Base-by-base conservation (phyloP, 2,888 invertebrate species). In the Tiliacea aurago region DNA sequence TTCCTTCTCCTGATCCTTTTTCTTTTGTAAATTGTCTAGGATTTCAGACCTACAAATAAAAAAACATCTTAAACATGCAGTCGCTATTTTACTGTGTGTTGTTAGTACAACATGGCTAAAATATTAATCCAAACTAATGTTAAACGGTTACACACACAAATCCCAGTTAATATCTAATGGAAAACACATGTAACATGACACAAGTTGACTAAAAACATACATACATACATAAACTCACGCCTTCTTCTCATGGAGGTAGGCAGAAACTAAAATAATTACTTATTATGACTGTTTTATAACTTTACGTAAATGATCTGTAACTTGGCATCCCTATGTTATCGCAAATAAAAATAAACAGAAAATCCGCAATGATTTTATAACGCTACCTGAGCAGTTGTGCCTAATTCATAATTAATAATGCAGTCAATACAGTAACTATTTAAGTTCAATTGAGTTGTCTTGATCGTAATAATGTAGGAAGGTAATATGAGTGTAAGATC, bases 11-110 rank as follows among this genome's bases (percentile, higher is more conserved):
- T 94, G 94, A 37, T 96, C 96, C 80, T 95, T 96, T 85, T 95
- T 96, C 90, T 97, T 97, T 85, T 97, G 97, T 75, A 97, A 92
- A 88, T 93, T 97, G 89, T 97, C 97, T 95, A 97, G 94, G 88
- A 97, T 96, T 90, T 97, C 97, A 90, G 97, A 97, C 96, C 97
- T 97, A 95, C 11, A 96, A 97, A 80, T 62, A 88, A 69, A 67
- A 33, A 4, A n/a, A 37, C 1, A 43, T 43, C 15, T 47, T 65
- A 49, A 20, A 45, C 20, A 49, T 33, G 59, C 3, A 49, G 41
- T 63, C 59, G 13, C 20, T 5, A 33, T n/a, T 45, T 45, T n/a
- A 18, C 6, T 9, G 41, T 45, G 18, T 64, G 5, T 56, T 53
- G 49, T 76, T 70, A 70, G 67, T 65, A 47, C 23, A 41, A 55